A percentile compares a stretch with the other conserved stretches of the same genome.
phyloP scores from a whole-genome alignment of 2,888 invertebrate species.

The Athripsodes cinereus region DNA sequence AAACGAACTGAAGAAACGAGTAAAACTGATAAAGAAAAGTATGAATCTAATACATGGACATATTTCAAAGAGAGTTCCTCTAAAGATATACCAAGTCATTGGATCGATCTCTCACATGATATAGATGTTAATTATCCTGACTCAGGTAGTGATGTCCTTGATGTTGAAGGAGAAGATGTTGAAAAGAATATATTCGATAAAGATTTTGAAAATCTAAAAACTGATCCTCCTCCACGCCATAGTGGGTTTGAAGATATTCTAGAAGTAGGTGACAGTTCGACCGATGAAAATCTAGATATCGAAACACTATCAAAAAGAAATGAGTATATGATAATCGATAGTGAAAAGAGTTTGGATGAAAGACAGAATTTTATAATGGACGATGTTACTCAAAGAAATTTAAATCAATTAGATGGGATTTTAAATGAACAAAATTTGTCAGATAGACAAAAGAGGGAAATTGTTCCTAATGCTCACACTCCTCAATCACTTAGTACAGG shows the following conservation, averaged over 20 bases:
- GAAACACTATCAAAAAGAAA: neutral
- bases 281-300: neutral
- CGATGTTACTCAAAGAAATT: too few relatives aligned
- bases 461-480: neutral
- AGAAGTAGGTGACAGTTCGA: neutral
- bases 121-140: slow-evolving; percentile 38
- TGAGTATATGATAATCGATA: neutral
- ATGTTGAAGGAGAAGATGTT: slow-evolving; percentile 24
- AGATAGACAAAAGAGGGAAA: neutral
- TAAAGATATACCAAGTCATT: slow-evolving; percentile 24
- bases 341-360: too few relatives aligned
- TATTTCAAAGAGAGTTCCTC: slow-evolving; percentile 11
- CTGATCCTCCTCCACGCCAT: neutral
- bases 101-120: slow-evolving; percentile 41
- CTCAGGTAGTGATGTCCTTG: slow-evolving; percentile 17
- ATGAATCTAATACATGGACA: slow-evolving; percentile 21
- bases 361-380: too few relatives aligned
- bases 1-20: neutral
- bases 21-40: slow-evolving; percentile 1
- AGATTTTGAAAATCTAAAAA: slow-evolving; percentile 16
- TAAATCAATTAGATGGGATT: too few relatives aligned
- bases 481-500: neutral
- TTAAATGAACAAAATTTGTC: neutral
- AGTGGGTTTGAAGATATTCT: neutral
- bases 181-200: slow-evolving; percentile 22